phyloP scores from a whole-genome alignment of 2,797 vertebrate species.

The Atherinosoma microstoma region DNA sequence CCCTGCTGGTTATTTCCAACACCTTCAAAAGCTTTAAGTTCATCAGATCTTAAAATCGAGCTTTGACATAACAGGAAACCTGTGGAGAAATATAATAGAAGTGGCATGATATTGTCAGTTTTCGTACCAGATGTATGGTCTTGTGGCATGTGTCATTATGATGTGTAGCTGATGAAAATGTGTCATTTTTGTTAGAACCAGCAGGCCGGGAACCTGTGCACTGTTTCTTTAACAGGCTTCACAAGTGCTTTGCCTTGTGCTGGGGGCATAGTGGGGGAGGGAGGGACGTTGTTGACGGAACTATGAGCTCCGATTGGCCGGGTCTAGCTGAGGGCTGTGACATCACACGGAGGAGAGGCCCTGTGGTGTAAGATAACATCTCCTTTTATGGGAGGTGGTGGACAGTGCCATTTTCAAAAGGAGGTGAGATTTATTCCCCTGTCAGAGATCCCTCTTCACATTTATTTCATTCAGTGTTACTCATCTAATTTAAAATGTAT shows the following conservation, averaged over 20 bases:
- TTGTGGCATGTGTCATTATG: constrained; percentile 61
- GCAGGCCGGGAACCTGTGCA: constrained; percentile 12
- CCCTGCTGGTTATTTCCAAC: neutral
- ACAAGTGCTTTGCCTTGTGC: constrained; percentile 67
- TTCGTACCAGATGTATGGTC: constrained; percentile 1
- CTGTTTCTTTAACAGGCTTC: constrained; percentile 82
- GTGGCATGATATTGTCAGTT: constrained; percentile 6
- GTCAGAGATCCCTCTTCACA: constrained; percentile 7
- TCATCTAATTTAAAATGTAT: neutral
- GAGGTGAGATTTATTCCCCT: constrained; percentile 60
- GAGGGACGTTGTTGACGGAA: constrained; percentile 74
- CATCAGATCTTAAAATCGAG: neutral
- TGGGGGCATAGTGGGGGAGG: constrained; percentile 69
- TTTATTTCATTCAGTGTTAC: neutral
- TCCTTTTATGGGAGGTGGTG: constrained; percentile 83
- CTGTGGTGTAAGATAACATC: constrained; percentile 87
- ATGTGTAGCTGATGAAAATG: constrained; percentile 54
- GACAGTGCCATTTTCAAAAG: constrained; percentile 76
- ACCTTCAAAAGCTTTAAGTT: neutral
- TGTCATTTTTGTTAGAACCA: constrained; percentile 33
- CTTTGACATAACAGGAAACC: neutral
- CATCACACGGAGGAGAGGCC: constrained; percentile 80
- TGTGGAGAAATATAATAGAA: neutral
- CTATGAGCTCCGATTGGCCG: constrained; percentile 70
- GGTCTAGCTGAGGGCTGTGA: constrained; percentile 61